A percentile compares a stretch with the other conserved stretches of the same genome.
These are phyloP conservation scores for Tetragnatha montana DNA, from an alignment of 2,888 invertebrate genomes.

Conservation along the genomic window DNA sequence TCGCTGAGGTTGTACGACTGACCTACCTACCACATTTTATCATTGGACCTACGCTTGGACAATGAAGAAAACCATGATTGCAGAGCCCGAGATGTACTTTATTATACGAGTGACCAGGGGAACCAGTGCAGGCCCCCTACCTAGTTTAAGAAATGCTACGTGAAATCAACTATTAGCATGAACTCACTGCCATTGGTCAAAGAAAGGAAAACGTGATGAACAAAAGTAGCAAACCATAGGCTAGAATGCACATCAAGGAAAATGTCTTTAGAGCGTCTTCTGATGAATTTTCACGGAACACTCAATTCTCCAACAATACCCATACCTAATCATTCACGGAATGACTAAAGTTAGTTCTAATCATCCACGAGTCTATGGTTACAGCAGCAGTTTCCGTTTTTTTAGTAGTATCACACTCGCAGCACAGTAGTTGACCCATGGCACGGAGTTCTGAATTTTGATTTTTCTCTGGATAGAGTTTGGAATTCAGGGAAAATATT, in stretches of 20 bases:
- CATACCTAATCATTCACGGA: slow-evolving; percentile 51
- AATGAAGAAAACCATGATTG: slow-evolving; percentile 53
- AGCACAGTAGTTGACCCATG: slow-evolving; percentile 21
- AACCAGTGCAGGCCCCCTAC: slow-evolving; percentile 28
- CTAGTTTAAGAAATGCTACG: slow-evolving; percentile 47
- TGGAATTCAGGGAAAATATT: slow-evolving; percentile 2
- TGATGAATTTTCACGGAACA: slow-evolving; percentile 48
- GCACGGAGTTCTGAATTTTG: slow-evolving; percentile 34
- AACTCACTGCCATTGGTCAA: slow-evolving; percentile 53
- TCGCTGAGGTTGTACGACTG: slow-evolving; percentile 37
- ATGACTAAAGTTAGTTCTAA: slow-evolving; percentile 42
- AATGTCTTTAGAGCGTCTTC: slow-evolving; percentile 19
- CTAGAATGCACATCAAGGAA: background rate
- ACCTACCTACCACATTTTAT: slow-evolving; percentile 67
- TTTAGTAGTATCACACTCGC: slow-evolving; percentile 18
- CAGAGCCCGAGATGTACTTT: slow-evolving; percentile 48
- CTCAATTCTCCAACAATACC: slow-evolving; percentile 1
- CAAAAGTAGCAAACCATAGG: background rate
- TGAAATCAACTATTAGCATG: slow-evolving; percentile 31
- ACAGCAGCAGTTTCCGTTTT: background rate
- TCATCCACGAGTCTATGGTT: slow-evolving; percentile 16
- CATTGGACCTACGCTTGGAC: slow-evolving; percentile 57
- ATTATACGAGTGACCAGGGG: slow-evolving; percentile 24
- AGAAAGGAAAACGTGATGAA: background rate
- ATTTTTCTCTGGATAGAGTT: slow-evolving; percentile 38